Evolutionary conservation across 1,140 invertebrate species (phyloP), one percentile per base, ranked within the genome.

Genomic region (Planococcus citri): DNA sequence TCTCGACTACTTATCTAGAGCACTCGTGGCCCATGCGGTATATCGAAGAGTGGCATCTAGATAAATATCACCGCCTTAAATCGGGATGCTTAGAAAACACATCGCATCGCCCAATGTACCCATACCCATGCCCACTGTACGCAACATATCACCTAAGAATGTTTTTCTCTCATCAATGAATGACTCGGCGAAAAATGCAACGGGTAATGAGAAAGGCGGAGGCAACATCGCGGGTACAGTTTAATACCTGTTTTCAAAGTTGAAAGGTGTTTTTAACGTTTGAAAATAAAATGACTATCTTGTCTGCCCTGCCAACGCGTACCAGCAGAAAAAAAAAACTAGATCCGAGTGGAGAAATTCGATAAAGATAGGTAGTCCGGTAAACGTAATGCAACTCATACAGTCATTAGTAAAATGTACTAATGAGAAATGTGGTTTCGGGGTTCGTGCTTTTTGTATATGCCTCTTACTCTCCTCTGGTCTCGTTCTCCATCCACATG

Each of bases 161-260:
- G 60, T 64, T 64, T 64, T 64, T 27, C 60, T 64, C 60, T 64
- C 60, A 64, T 64, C 60, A 64, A 64, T 64, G 60, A 25, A 25
- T 64, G 60, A 64, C 60, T 64, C 60, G 17, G 60, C 60, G 10
- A 64, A 64, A 64, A 64, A 24, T 24, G 6, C 6, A 64, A 64
- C 60, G 8, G 22, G 25, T 64, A 64, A 64, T 64, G 60, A 64
- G 60, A 64, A 25, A 64, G 25, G 60, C 21, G 25, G 22, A 64
- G 60, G 41, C 41, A 51, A 51, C 41, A 6, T 6, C 12, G 3
- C 41, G n/a, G 41, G 41, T 37, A 51, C 41, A 51, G 41, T 51
- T 51, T 51, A 51, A 51, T 51, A 51, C 41, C 41, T 51, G 41
- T 51, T 51, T 51, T 3, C 12, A n/a, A 51, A 51, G 41, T 51